Evolutionary conservation across 2,888 invertebrate genomes (phyloP), one percentile per base, ranked within the genome.

Genomic region (Lycaena phlaeas): DNA sequence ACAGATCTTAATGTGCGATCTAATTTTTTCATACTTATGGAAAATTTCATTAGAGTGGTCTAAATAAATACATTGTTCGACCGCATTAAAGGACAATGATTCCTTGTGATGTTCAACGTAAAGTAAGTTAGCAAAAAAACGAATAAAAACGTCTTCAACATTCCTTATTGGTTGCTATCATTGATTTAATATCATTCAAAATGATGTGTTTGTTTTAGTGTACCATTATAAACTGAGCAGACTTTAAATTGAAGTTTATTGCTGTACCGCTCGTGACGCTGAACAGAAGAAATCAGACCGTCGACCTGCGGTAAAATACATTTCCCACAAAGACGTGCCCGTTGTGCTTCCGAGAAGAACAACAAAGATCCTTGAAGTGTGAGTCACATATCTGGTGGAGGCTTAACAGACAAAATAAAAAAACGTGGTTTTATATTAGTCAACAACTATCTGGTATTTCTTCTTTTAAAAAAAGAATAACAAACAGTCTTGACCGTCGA

Each of bases 331-430:
- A 74, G 72, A 70, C 58, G 61, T 61, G 62, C 57, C 68, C 64
- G 67, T 57, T 59, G 66, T 61, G 68, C 62, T 84, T 84, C 82
- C 73, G 64, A 65, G 82, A 84, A 84, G 66, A 66, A 68, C 64
- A 79, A 84, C 82, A 82, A 84, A 82, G 84, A 78, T 84, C 78
- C 77, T 73, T 70, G n/a, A 66, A 61, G 70, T 61, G 68, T 81
- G 82, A 81, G 62, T 81, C 82, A 81, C 63, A 54, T 53, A 50
- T 52, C 57, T 36, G 46, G 30, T 56, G 62, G 54, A 68, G 55
- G 64, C 69, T 72, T 56, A 39, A 26, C 31, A 31, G 18, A 31
- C 25, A 50, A 59, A 64, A 68, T 75, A 73, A 70, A 68, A 68
- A 66, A 59, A 51, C 11, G 4, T 10, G 22, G 18, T 12, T 22